Base-by-base conservation (phyloP, 1,140 invertebrate species). In the Bombus waltoni region DNA sequence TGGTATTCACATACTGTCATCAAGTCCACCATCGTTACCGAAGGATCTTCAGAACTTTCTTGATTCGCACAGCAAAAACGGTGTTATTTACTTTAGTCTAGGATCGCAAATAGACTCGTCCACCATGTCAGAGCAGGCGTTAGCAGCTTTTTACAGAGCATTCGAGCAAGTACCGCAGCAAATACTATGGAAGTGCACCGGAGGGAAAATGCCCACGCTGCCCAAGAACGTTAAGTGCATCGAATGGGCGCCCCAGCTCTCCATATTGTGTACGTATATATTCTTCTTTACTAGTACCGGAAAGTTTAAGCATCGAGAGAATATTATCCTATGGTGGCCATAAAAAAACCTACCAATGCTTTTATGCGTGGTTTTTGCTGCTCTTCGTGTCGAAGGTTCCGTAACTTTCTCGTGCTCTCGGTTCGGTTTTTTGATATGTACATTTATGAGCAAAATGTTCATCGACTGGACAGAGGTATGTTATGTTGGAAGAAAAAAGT, bases 161-260 rank as follows among this genome's bases (percentile, higher is more conserved):
- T 91, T 91, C 83, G 83, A 86, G 78, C 81, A 83, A 90, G 68
- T 90, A 86, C 89, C 84, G 62, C 89, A 83, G 68, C 82, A 85
- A 87, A 87, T 93, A 79, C 84, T 90, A 40, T 92, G 91, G 89
- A 93, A 92, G 77, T 91, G 88, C 81, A 40, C 53, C 80, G 59
- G 75, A 74, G 80, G 35, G 71, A 90, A 90, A 78, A 85, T 95
- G 88, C 93, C 94, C 62, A 92, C 93, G 77, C 90, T 95, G 88
- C 95, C 96, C 73, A 92, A 94, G 86, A 97, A 97, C 92, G 95
- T 97, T 83, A 96, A 96, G 93, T 94, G 96, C 82, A 93, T 95
- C 90, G 95, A 95, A 92, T 97, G 96, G 96, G 91, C 96, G 38
- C 96, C 96, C 6, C 96, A 97, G 92, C 95, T 96, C 89, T 95